Conservation (phyloP, 2,797 vertebrate genomes). For the Schizopygopsis malacanthus region DNA sequence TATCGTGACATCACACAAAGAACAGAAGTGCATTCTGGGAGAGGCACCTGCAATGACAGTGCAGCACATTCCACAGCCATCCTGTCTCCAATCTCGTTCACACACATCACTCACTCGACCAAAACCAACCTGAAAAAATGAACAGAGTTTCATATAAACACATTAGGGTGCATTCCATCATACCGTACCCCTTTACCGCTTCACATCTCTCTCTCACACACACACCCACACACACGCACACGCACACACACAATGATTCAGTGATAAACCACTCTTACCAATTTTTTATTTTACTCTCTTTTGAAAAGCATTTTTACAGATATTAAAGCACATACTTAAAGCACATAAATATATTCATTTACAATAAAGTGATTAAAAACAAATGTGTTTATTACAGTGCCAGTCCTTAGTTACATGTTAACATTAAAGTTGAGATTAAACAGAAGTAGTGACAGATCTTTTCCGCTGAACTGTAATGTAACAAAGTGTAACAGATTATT, state of each 20-base stretch:
- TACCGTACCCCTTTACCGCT: not conserved
- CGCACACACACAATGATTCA: not conserved
- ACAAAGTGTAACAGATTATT: not conserved
- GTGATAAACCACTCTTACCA: not conserved
- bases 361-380: not conserved
- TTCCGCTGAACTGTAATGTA: not conserved
- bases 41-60: slow-evolving; percentile 57
- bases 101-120: slow-evolving; percentile 38
- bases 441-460: not conserved
- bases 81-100: slow-evolving; percentile 45
- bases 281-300: not conserved
- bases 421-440: not conserved
- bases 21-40: slow-evolving; percentile 38
- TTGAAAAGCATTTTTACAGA: not conserved
- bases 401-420: not conserved
- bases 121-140: slow-evolving; percentile 32
- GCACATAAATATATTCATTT: not conserved
- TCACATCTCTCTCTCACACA: slow-evolving; percentile 14
- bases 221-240: not conserved
- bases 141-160: slow-evolving; percentile 38
- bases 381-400: not conserved
- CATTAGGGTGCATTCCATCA: slow-evolving; percentile 36
- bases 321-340: not conserved
- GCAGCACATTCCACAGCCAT: slow-evolving; percentile 55
- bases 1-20: slow-evolving; percentile 58